Conservation (phyloP, 2,797 vertebrate species). For the Sciaenops ocellatus region DNA sequence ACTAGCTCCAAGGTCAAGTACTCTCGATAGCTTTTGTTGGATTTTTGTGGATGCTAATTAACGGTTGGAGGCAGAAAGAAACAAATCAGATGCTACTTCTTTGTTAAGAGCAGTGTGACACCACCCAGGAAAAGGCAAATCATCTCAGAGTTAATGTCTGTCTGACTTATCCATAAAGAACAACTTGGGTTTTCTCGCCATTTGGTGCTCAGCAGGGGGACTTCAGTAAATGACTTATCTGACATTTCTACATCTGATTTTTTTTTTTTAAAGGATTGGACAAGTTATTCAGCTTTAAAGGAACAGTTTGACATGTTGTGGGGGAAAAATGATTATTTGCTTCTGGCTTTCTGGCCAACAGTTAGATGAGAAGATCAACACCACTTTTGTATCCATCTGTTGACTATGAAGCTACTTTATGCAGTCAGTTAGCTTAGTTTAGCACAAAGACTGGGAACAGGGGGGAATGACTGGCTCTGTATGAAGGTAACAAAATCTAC, state of each 20-base stretch:
- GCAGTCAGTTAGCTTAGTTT: neutral
- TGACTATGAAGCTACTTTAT: neutral
- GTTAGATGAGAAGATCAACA: neutral
- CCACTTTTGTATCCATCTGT: neutral
- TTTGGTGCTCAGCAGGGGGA: slow-evolving; percentile 35
- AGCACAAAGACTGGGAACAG: neutral
- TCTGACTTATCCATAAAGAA: slow-evolving; percentile 4
- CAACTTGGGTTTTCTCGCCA: slow-evolving; percentile 23
- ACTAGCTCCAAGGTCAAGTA: neutral
- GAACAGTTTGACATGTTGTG: neutral
- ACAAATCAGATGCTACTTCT: neutral
- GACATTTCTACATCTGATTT: slow-evolving; percentile 30
- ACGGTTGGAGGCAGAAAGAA: neutral
- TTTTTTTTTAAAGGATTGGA: neutral
- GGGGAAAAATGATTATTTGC: no score
- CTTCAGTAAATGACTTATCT: slow-evolving; percentile 26
- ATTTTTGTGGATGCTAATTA: neutral
- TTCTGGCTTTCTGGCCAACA: no score
- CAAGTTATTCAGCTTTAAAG: neutral
- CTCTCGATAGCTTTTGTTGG: neutral
- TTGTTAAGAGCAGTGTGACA: neutral
- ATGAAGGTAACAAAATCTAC: neutral
- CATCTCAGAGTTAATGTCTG: neutral
- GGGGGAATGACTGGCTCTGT: neutral
- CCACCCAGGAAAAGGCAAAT: neutral